Percentiles rank a stretch among this genome's conserved stretches.
Evolutionary conservation across 2,888 invertebrate genomes (phyloP).

Genomic region (Heteropelma amictum): DNA sequence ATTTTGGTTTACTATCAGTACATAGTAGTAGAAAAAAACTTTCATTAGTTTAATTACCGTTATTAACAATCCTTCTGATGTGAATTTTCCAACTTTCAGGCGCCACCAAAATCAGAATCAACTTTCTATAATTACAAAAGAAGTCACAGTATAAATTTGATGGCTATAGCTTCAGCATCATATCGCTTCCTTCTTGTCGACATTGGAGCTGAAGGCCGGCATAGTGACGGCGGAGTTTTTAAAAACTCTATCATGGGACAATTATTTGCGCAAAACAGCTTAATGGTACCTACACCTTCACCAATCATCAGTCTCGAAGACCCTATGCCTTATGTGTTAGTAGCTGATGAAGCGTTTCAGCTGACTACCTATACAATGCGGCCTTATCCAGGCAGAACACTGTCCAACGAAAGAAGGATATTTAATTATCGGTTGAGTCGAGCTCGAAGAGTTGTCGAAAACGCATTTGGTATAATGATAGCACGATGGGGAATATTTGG

Average conservation of each 20-base stretch:
- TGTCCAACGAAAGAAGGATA: neutral
- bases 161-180: too few species aligned
- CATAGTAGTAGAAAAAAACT: too few species aligned
- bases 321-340: neutral
- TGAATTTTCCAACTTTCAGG: too few species aligned
- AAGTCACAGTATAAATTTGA: too few species aligned
- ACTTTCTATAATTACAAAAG: too few species aligned
- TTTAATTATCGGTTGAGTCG: neutral
- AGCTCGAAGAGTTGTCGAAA: neutral
- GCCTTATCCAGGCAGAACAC: neutral
- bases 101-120: too few species aligned
- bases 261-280: neutral
- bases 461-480: neutral
- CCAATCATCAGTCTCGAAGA: too few species aligned
- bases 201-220: too few species aligned
- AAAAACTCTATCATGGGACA: neutral
- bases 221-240: neutral
- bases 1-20: too few species aligned
- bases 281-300: neutral
- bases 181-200: too few species aligned
- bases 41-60: too few species aligned
- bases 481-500: neutral
- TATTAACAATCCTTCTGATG: too few species aligned
- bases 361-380: neutral
- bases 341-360: neutral